Conservation (phyloP, 1,140 invertebrate genomes). For the Bombus difficillimus region DNA sequence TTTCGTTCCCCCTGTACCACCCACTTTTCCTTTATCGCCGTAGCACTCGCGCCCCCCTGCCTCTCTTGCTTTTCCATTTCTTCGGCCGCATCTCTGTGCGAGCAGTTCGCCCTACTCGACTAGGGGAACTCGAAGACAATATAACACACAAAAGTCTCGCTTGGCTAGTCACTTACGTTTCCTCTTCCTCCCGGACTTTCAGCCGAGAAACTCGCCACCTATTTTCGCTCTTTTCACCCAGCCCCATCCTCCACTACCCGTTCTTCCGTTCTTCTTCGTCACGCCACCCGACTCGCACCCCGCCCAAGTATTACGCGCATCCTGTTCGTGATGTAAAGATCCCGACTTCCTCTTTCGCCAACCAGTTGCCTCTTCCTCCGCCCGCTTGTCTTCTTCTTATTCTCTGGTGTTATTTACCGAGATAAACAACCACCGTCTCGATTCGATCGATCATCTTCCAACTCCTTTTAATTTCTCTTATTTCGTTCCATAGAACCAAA, state of each 20-base stretch:
- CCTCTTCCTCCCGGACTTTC: slow-evolving; percentile 59
- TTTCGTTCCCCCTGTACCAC: neutral
- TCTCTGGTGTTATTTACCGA: neutral
- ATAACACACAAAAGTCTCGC: slow-evolving; percentile 62
- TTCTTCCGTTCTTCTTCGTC: slow-evolving; percentile 46
- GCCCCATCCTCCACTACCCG: neutral
- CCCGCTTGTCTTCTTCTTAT: neutral
- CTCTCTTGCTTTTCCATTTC: too few relatives aligned
- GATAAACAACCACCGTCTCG: neutral
- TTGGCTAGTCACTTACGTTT: slow-evolving; percentile 68
- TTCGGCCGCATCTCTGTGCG: neutral
- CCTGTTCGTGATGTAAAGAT: slow-evolving; percentile 58
- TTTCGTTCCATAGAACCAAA: too few relatives aligned
- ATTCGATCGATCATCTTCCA: neutral
- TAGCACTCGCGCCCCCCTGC: too few relatives aligned
- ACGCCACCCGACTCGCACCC: slow-evolving; percentile 41
- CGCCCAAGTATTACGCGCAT: slow-evolving; percentile 57
- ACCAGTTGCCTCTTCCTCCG: neutral
- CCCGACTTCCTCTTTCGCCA: slow-evolving; percentile 44
- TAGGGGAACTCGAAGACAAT: slow-evolving; percentile 53
- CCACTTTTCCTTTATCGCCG: neutral
- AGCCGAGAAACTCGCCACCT: slow-evolving; percentile 50
- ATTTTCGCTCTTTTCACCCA: slow-evolving; percentile 48
- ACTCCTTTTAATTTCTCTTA: neutral
- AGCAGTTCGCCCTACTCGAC: neutral